Evolutionary conservation across 2,797 vertebrate species (phyloP).

Genomic region (Gallinago solitaria): DNA sequence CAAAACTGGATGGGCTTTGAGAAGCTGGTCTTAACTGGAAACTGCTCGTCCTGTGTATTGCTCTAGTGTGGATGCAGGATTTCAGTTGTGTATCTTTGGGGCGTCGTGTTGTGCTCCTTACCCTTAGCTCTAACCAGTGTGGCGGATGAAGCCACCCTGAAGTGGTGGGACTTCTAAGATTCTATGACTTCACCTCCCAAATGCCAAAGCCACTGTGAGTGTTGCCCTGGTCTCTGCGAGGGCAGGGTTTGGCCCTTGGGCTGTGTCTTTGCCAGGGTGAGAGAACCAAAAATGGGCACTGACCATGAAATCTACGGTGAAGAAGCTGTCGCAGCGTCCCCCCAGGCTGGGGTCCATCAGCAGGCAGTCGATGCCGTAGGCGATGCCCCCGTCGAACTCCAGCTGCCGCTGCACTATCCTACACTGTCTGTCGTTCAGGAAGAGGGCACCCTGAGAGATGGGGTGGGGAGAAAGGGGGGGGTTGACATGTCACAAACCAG

Average conservation of each 20-base stretch:
- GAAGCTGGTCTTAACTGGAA: background rate
- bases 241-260: background rate
- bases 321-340: slow-evolving; percentile 85
- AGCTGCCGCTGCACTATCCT: slow-evolving; percentile 86
- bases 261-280: no score
- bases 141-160: background rate
- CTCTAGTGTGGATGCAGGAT: background rate
- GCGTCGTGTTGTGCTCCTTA: accelerated
- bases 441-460: slow-evolving; percentile 84
- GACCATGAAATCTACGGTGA: slow-evolving; percentile 77
- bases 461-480: background rate
- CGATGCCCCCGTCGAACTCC: slow-evolving; percentile 82
- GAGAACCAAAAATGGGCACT: background rate
- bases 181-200: background rate
- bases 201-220: background rate
- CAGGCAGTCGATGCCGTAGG: slow-evolving; percentile 91
- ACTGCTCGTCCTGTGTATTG: accelerated
- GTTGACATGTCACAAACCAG: background rate
- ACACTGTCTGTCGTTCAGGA: slow-evolving; percentile 83
- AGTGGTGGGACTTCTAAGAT: background rate
- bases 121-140: accelerated
- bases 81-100: accelerated
- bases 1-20: background rate
- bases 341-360: slow-evolving; percentile 87
- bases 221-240: no score